These are phyloP conservation scores for Ommatoiulus sabulosus DNA, from an alignment of 2,888 invertebrate species.

Conservation along the genomic window DNA sequence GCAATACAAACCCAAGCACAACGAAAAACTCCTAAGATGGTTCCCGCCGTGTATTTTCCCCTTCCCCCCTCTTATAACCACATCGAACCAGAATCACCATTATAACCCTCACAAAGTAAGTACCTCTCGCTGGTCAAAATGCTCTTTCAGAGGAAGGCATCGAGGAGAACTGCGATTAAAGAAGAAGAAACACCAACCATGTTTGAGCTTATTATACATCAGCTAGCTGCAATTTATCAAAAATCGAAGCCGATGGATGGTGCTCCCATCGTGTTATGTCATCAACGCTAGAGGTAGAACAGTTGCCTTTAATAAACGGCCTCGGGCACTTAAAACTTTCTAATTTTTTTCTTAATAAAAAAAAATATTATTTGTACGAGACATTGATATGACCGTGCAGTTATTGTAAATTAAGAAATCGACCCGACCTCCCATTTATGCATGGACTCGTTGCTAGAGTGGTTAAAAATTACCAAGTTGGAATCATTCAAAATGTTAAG, in stretches of 20 bases:
- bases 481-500: not conserved
- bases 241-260: not conserved
- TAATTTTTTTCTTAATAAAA: no score
- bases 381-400: no score
- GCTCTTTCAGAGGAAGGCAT: constrained; percentile 36
- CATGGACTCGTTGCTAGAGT: no score
- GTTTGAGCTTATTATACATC: constrained; percentile 2
- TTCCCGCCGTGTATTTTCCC: constrained; percentile 5
- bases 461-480: no score
- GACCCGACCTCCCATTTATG: no score
- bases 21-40: constrained; percentile 53
- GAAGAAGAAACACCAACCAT: not conserved
- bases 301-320: no score
- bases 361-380: no score
- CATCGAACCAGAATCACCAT: constrained; percentile 47
- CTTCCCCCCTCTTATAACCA: constrained; percentile 31
- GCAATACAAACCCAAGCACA: constrained; percentile 57
- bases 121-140: constrained; percentile 49
- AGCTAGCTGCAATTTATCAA: not conserved
- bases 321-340: no score
- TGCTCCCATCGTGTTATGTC: not conserved
- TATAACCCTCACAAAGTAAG: not conserved
- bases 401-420: no score
- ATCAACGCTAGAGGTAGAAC: not conserved
- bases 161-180: constrained; percentile 12